A percentile compares a stretch with the other conserved stretches of the same genome.
Conservation (phyloP, 2,888 invertebrate species). For the Cheilosia variabilis region DNA sequence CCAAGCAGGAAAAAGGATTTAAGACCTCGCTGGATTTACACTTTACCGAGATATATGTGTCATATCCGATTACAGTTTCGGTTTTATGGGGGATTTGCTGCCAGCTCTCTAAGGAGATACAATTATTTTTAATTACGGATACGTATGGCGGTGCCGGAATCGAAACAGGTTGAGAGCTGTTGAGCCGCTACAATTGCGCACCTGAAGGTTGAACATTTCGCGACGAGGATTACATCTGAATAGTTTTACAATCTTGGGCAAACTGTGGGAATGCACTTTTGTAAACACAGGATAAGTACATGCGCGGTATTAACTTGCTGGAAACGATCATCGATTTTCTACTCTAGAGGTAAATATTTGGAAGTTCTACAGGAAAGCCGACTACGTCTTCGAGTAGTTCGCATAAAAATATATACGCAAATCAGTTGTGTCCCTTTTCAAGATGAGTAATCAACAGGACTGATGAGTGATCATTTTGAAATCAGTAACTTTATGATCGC, state of each 20-base stretch:
- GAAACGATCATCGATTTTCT: constrained; percentile 37
- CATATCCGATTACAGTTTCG: constrained; percentile 70
- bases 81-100: constrained; percentile 65
- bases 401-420: too few relatives aligned
- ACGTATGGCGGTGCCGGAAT: constrained; percentile 13
- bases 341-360: constrained; percentile 63
- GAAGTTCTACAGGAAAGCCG: neutral
- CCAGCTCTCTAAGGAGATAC: constrained; percentile 63
- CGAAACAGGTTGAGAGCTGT: constrained; percentile 17
- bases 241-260: constrained; percentile 30
- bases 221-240: constrained; percentile 60
- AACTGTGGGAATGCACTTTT: constrained; percentile 9
- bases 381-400: neutral
- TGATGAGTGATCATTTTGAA: too few relatives aligned
- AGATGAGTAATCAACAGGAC: neutral
- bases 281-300: constrained; percentile 24
- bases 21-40: constrained; percentile 36
- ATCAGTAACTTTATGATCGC: too few relatives aligned
- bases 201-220: constrained; percentile 20
- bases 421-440: neutral
- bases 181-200: constrained; percentile 18
- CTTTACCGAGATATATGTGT: constrained; percentile 41
- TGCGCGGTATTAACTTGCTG: neutral
- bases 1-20: constrained; percentile 66
- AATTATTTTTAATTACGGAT: constrained; percentile 73